phyloP scores from a whole-genome alignment of 2,888 invertebrate genomes.

The Mallateleia sp. region DNA sequence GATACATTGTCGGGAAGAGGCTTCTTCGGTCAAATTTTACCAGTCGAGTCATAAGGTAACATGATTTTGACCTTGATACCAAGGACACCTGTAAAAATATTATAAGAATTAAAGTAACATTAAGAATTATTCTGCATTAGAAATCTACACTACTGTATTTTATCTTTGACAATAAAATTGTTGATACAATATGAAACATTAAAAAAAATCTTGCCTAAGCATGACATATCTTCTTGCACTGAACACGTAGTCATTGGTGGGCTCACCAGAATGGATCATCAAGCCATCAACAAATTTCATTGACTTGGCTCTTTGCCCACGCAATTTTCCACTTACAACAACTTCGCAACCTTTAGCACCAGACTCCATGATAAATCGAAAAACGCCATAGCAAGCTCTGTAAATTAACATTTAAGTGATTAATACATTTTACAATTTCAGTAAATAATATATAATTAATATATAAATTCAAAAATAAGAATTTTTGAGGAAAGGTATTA shows the following conservation, averaged over 20 bases:
- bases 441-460: too few species aligned
- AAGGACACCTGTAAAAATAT: conserved; percentile 88
- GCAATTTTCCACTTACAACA: conserved; percentile 99
- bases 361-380: conserved; percentile 99
- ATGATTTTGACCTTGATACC: conserved; percentile 98
- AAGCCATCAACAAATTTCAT: conserved; percentile 99
- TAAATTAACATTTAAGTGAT: too few species aligned
- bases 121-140: too few species aligned
- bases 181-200: background rate
- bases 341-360: conserved; percentile 99
- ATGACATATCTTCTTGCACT: conserved; percentile 99
- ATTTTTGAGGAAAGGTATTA: too few species aligned
- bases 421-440: too few species aligned
- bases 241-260: conserved; percentile 99
- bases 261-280: conserved; percentile 99
- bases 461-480: too few species aligned
- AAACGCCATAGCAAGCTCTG: conserved; percentile 99
- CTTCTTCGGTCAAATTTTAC: conserved; percentile 97
- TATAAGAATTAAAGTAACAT: conserved; percentile 7
- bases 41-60: conserved; percentile 99
- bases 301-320: conserved; percentile 99
- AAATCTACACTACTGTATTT: too few species aligned
- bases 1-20: conserved; percentile 99
- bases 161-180: conserved; percentile 14
- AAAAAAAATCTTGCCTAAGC: conserved; percentile 94